Conservation (phyloP, 2,888 invertebrate genomes). For the Desoria tigrina region DNA sequence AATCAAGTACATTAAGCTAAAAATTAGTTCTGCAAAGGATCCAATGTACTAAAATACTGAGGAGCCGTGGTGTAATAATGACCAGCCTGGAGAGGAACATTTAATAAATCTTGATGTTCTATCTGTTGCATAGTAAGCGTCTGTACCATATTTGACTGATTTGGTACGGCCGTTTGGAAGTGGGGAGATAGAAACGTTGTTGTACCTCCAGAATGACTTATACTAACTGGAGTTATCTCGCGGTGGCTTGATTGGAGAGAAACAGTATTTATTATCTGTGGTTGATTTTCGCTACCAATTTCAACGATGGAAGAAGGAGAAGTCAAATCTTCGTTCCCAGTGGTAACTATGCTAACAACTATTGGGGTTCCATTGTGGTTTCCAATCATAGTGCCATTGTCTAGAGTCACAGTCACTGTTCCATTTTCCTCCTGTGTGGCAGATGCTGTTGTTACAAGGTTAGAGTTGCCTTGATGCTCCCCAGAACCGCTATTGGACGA, state of each 20-base stretch:
- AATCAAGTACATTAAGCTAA: too few relatives aligned
- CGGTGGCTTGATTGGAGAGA: constrained; percentile 22
- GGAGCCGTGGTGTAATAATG: constrained; percentile 25
- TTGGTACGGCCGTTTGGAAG: constrained; percentile 4
- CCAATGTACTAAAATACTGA: constrained; percentile 26
- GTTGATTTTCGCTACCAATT: constrained; percentile 33
- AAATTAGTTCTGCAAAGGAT: too few relatives aligned
- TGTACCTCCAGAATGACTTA: background rate
- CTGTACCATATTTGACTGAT: constrained; percentile 21
- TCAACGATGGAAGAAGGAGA: constrained; percentile 24
- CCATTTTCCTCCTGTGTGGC: constrained; percentile 28
- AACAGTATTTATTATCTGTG: constrained; percentile 30
- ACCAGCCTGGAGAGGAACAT: constrained; percentile 22
- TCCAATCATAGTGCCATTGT: constrained; percentile 23
- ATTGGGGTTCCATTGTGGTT: constrained; percentile 29
- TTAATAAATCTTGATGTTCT: constrained; percentile 31
- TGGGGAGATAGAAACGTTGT: constrained; percentile 13
- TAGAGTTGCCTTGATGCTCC: background rate
- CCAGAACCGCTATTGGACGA: background rate
- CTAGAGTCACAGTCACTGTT: constrained; percentile 32
- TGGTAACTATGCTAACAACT: constrained; percentile 37
- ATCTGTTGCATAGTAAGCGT: constrained; percentile 28
- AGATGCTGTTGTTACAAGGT: constrained; percentile 2
- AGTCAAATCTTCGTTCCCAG: constrained; percentile 22
- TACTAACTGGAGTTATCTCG: constrained; percentile 5